Conservation (phyloP, 1,140 invertebrate species). For the Aphaenogaster floridana region DNA sequence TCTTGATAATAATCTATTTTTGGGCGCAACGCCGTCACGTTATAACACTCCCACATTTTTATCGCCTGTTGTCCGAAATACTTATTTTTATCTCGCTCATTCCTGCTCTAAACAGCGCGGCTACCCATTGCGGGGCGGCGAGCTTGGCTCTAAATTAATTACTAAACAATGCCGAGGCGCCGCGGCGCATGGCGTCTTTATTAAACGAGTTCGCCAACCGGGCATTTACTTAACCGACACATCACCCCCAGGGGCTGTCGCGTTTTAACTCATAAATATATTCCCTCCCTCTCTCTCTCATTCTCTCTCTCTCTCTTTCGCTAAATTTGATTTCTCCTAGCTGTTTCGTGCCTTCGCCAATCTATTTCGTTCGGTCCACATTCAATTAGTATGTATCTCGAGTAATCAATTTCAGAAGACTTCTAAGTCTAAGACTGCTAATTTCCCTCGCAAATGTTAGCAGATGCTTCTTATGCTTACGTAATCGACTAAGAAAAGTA, state of each 20-base stretch:
- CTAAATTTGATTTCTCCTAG: neutral
- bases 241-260: constrained; percentile 68
- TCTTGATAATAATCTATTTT: constrained; percentile 34
- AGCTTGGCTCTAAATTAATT: constrained; percentile 75
- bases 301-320: neutral
- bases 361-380: neutral
- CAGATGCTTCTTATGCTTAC: neutral
- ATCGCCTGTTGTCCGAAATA: constrained; percentile 17
- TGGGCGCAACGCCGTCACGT: neutral
- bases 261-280: constrained; percentile 62
- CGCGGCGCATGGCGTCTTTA: constrained; percentile 76
- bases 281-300: neutral
- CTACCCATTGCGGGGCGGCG: constrained; percentile 15
- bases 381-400: constrained; percentile 11
- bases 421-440: neutral
- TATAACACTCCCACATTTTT: constrained; percentile 1
- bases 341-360: neutral
- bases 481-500: neutral
- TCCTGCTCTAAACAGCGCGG: constrained; percentile 14
- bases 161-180: constrained; percentile 71
- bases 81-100: constrained; percentile 37
- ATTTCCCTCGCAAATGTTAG: neutral
- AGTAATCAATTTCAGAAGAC: neutral
- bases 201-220: constrained; percentile 75
- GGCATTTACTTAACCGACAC: constrained; percentile 78